Evolutionary conservation across 1,140 invertebrate species (phyloP).

Genomic region (Musca domestica): DNA sequence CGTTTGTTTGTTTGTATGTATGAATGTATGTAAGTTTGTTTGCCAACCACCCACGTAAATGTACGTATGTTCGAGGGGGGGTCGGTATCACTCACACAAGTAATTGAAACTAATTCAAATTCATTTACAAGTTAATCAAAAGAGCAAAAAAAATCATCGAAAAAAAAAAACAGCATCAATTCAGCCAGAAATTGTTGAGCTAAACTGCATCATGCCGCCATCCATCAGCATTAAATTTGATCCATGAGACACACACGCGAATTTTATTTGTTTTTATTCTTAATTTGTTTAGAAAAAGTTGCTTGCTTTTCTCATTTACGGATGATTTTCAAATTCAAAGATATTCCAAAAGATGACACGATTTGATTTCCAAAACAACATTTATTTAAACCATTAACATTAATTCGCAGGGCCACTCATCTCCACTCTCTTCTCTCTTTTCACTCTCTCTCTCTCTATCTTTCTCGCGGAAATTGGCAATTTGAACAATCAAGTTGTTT

Average conservation of each 20-base stretch:
- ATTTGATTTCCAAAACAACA: too few species aligned
- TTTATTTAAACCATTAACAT: too few species aligned
- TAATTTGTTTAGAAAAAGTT: background rate
- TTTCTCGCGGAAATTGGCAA: too few species aligned
- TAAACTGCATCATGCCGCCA: too few species aligned
- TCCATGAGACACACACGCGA: background rate
- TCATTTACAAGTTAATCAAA: conserved; percentile 14
- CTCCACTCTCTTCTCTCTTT: too few species aligned
- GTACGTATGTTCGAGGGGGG: background rate
- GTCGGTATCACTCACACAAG: background rate
- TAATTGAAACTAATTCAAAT: conserved; percentile 22
- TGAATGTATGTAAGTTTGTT: background rate
- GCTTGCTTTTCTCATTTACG: too few species aligned
- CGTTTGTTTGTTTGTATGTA: too few species aligned
- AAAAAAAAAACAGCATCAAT: background rate
- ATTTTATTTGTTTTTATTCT: background rate
- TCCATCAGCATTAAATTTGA: background rate
- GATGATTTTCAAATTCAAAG: too few species aligned
- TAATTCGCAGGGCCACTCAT: too few species aligned
- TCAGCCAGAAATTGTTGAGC: background rate
- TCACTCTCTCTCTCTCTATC: too few species aligned
- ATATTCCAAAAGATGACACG: too few species aligned
- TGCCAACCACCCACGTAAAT: background rate
- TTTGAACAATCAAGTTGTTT: too few species aligned
- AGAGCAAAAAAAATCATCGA: background rate